Base-by-base conservation (phyloP, 2,113 vertebrate genomes). In the Eretmochelys imbricata region DNA sequence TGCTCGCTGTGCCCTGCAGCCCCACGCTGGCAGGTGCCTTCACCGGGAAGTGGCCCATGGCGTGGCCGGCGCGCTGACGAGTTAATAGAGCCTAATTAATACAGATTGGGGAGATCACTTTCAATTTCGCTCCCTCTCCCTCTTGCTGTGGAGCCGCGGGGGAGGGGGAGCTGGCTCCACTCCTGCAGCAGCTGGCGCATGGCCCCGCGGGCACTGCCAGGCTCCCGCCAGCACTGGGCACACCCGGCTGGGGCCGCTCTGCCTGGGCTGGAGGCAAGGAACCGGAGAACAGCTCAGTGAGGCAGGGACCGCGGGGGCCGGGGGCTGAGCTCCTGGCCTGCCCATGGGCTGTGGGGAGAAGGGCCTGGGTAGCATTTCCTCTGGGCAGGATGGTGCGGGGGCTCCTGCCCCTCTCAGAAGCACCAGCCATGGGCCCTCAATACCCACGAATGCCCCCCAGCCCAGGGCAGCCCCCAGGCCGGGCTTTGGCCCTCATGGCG, bases 1-100 rank as follows among this genome's bases (percentile, higher is more conserved):
- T 81, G 48, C 46, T 20, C 3, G 1, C 6, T 20, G 38, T 27
- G 11, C 27, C n/a, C 50, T 75, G 85, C 46, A 38, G 65, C 31
- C 29, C 59, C 35, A 6, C 24, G 13, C 81, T 0, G 57, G 84
- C 94, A 1, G 0, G 89, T 79, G 95, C 90, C 72, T 75, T 94
- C 96, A 85, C 80, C 57, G 54, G 92, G 95, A 95, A 95, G 93
- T 38, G 62, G 81, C 94, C 81, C 57, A 8, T 80, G 81, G 86
- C 82, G 20, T 72, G 55, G 81, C 93, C 81, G 80, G 87, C 17
- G 13, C 7, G 3, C 89, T 96, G 96, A 97, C 0, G 3, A 97
- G 94, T 96, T 97, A 98, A 97, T 97, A 97, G 94, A 97, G 93
- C 91, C 93, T 97, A 97, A 98, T 97, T 94, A 89, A 88, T 97